phyloP scores from a whole-genome alignment of 2,113 vertebrate species.

The Phrynosoma platyrhinos region DNA sequence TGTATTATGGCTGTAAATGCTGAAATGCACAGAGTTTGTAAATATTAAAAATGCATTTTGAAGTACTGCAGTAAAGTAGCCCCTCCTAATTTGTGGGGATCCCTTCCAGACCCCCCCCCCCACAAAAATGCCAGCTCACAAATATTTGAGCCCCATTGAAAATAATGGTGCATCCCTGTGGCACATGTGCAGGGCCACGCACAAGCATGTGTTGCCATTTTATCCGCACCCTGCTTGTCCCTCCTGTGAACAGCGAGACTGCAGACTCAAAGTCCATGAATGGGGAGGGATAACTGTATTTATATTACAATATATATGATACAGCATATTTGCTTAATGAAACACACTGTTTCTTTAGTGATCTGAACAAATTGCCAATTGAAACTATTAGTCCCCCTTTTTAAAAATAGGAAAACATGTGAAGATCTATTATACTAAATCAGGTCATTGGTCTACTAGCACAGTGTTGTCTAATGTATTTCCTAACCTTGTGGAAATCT shows the following conservation, averaged over 20 bases:
- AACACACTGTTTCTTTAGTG: conserved; percentile 42
- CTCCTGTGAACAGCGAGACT: too few relatives aligned
- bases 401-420: conserved; percentile 28
- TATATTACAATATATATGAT: neutral
- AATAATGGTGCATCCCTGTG: too few relatives aligned
- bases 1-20: conserved; percentile 28
- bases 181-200: too few relatives aligned
- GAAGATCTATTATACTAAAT: conserved; percentile 33
- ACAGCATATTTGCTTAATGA: conserved; percentile 38
- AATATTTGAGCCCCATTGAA: too few relatives aligned
- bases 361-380: conserved; percentile 35
- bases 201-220: too few relatives aligned
- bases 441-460: conserved; percentile 6
- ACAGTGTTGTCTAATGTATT: neutral
- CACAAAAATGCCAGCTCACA: too few relatives aligned
- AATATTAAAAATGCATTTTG: conserved; percentile 43
- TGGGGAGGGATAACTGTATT: neutral
- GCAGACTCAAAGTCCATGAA: too few relatives aligned
- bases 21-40: conserved; percentile 58
- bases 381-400: conserved; percentile 33
- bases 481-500: neutral
- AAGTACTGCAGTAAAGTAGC: conserved; percentile 27
- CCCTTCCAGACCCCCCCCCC: too few relatives aligned
- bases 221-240: too few relatives aligned
- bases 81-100: too few relatives aligned